Percentiles rank a stretch among this genome's conserved stretches.
These are phyloP conservation scores for Tragelaphus strepsiceros DNA, from an alignment of 2,113 vertebrate species.

Conservation along the genomic window DNA sequence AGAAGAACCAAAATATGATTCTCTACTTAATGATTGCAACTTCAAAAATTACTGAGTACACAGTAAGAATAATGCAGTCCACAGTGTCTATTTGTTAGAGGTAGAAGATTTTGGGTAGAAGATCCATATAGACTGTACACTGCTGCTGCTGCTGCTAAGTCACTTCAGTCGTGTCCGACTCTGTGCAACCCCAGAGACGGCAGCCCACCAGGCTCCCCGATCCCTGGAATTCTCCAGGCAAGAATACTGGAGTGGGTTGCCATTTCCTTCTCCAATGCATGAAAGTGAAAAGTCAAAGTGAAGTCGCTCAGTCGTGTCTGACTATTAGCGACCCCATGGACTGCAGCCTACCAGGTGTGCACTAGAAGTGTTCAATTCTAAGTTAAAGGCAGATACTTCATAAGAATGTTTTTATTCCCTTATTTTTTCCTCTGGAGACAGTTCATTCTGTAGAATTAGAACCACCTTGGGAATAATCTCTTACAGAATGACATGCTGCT, in stretches of 20 bases:
- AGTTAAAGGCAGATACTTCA: neutral
- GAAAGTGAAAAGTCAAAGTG: no score
- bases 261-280: no score
- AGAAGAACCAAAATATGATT: neutral
- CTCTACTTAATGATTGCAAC: neutral
- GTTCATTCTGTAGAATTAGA: neutral
- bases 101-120: no score
- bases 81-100: neutral
- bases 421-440: neutral
- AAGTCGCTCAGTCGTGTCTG: rapidly evolving
- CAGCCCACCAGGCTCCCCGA: no score
- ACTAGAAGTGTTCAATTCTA: no score
- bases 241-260: no score
- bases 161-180: rapidly evolving
- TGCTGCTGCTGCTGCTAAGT: neutral
- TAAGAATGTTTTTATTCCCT: neutral
- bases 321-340: no score
- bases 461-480: neutral
- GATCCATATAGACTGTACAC: no score
- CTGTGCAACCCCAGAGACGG: no score
- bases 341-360: no score
- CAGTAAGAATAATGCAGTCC: neutral
- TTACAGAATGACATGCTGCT: neutral
- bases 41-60: neutral
- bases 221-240: no score